A percentile compares a stretch with the other conserved stretches of the same genome.
Conservation (phyloP, 2,797 vertebrate genomes). For the Synaphobranchus kaupii region DNA sequence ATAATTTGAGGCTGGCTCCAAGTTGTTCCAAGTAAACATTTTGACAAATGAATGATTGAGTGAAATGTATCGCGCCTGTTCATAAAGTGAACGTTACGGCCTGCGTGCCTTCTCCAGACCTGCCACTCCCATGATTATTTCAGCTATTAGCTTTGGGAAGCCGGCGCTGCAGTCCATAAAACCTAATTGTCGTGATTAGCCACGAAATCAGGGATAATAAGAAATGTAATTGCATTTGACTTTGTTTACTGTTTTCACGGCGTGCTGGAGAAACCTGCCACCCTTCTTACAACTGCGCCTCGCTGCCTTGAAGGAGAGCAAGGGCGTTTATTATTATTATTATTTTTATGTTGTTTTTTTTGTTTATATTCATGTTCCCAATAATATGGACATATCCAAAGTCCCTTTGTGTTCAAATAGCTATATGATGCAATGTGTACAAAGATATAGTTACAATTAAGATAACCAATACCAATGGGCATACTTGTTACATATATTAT, state of each 20-base stretch:
- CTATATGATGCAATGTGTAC: too few relatives aligned
- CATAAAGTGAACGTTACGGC: background rate
- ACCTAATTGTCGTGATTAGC: background rate
- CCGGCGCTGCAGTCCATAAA: background rate
- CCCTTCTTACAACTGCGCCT: background rate
- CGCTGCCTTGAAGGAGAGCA: background rate
- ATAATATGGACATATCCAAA: too few relatives aligned
- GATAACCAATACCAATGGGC: background rate
- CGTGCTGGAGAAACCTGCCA: background rate
- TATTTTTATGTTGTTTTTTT: background rate
- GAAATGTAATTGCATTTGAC: background rate
- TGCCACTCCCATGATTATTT: conserved; percentile 3
- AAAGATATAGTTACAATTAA: too few relatives aligned
- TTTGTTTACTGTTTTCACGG: background rate
- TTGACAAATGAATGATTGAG: background rate
- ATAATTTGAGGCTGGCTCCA: background rate
- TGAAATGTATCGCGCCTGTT: background rate
- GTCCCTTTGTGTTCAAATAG: too few relatives aligned
- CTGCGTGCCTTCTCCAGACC: background rate
- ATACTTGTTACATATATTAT: too few relatives aligned
- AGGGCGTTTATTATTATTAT: background rate
- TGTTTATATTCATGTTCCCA: too few relatives aligned
- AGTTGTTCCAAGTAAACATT: background rate
- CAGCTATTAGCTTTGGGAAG: background rate
- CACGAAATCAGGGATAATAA: background rate